Base-by-base conservation (phyloP, 2,888 invertebrate genomes). In the Odontocolon sp. region DNA sequence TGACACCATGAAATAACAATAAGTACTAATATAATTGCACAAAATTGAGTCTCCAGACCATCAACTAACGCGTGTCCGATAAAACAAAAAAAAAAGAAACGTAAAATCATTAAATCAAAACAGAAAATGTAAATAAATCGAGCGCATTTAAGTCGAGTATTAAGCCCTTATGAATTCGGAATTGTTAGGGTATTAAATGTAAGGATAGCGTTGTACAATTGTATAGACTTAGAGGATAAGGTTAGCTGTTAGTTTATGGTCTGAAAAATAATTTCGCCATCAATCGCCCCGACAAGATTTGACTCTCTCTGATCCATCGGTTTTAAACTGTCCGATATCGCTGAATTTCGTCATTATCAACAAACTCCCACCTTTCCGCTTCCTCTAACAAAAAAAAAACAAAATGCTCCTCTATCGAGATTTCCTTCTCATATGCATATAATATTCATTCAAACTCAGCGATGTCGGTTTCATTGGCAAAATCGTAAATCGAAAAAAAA, bases 231-330 rank as follows among this genome's bases (percentile, higher is more conserved):
- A 88, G 86, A 82, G 70, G 83, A 83, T 89, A 87, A 88, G 87
- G 78, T 79, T 86, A 87, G 80, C 78, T 83, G 86, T 89, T 90
- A 89, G 89, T 89, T 90, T 87, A 89, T 89, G 89, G 88, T 90
- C 89, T 89, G 88, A 87, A 80, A 80, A 76, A n/a, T n/a, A 84
- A 81, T 80, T 72, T 69, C 54, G 64, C 36, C 52, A 63, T 72
- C 57, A 68, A 42, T 57, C 50, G 42, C 50, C 52, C 18, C 36
- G 54, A 40, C 21, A 26, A 9, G 11, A 3, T 33, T 57, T 16
- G 14, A 31, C 52, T 23, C 36, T 45, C 33, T 36, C 33, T 6
- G 18, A 33, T 52, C 4, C 33, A 33, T 36, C 50, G 11, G 56
- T n/a, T 40, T 28, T 56, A 14, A n/a, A 45, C 11, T 42, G 18